Percentiles rank a stretch among this genome's conserved stretches.
Evolutionary conservation across 2,888 invertebrate species (phyloP).

Genomic region (Drosophila birchii): DNA sequence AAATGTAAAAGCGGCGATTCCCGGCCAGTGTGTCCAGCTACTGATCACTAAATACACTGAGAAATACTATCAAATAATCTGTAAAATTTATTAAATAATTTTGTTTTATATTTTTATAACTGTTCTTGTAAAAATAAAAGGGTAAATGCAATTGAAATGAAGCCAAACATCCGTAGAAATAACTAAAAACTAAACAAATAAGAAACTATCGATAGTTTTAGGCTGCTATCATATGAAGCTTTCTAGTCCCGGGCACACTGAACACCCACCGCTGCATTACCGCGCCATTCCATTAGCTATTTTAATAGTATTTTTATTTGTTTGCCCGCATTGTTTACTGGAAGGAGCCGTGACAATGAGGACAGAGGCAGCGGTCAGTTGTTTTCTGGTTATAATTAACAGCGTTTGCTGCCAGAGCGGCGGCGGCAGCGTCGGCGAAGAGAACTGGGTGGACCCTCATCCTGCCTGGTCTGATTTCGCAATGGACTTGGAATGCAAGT

Average conservation of each 20-base stretch:
- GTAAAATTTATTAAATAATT: too few species aligned
- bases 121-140: too few species aligned
- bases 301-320: constrained; percentile 9
- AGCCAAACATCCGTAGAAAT: too few species aligned
- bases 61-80: too few species aligned
- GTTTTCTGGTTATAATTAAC: constrained; percentile 52
- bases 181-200: too few species aligned
- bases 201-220: neutral
- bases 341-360: constrained; percentile 43
- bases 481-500: constrained; percentile 31
- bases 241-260: constrained; percentile 3
- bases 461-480: constrained; percentile 46
- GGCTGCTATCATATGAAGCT: neutral
- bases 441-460: constrained; percentile 56
- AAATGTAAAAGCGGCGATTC: neutral
- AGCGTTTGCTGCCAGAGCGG: constrained; percentile 54
- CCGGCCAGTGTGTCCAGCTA: constrained; percentile 1
- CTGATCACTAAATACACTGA: neutral
- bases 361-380: constrained; percentile 46
- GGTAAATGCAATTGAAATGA: too few species aligned
- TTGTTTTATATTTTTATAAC: too few species aligned
- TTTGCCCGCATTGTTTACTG: constrained; percentile 3
- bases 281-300: constrained; percentile 1
- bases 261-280: neutral
- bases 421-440: constrained; percentile 14